Evolutionary conservation across 2,888 invertebrate species (phyloP).

Genomic region (Gastracanthus pulcherrimus): DNA sequence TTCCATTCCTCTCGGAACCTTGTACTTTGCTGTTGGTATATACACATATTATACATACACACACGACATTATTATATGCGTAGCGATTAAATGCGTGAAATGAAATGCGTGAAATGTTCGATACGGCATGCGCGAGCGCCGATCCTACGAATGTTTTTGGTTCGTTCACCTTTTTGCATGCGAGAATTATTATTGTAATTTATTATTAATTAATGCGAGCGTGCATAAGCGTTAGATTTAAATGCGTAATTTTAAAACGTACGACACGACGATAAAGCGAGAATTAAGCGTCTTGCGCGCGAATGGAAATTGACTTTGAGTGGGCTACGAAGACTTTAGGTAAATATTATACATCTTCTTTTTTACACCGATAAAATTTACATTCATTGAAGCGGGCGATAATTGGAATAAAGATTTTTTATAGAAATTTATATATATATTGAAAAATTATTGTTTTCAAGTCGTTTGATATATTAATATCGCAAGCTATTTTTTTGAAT

Average conservation of each 20-base stretch:
- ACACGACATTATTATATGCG: background rate
- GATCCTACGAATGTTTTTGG: conserved; percentile 30
- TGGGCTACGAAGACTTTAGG: conserved; percentile 18
- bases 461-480: background rate
- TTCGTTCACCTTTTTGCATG: conserved; percentile 1
- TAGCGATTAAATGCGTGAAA: conserved; percentile 16
- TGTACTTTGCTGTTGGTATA: conserved; percentile 3
- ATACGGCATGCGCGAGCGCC: conserved; percentile 37
- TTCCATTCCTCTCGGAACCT: background rate
- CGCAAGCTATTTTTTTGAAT: background rate
- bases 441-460: background rate
- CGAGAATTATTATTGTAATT: conserved; percentile 31
- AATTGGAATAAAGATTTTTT: background rate
- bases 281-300: background rate
- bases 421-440: background rate
- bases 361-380: background rate
- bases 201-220: background rate
- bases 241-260: conserved; percentile 4
- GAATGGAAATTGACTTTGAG: background rate
- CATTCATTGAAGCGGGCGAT: background rate
- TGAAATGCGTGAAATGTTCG: conserved; percentile 44
- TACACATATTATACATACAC: background rate
- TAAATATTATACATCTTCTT: background rate
- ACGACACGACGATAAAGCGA: background rate
- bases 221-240: conserved; percentile 11